A percentile compares a stretch with the other conserved stretches of the same genome.
phyloP scores from a whole-genome alignment of 2,113 vertebrate species.

The Chlorodrepanis virens region DNA sequence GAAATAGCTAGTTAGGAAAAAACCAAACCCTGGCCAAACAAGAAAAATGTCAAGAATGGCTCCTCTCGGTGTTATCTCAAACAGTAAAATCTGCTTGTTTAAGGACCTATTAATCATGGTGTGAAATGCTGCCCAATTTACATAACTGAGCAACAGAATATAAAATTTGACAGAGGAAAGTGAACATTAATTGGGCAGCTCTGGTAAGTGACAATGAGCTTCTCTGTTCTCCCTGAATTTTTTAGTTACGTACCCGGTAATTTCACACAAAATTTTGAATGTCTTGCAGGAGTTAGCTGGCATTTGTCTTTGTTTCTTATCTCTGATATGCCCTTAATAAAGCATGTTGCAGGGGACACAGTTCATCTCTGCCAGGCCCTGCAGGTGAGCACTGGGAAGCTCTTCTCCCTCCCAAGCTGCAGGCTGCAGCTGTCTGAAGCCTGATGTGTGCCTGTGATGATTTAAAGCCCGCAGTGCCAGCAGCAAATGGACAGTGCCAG shows the following conservation, averaged over 20 bases:
- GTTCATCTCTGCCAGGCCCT: neutral
- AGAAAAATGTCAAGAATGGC: neutral
- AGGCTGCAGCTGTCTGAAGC: neutral
- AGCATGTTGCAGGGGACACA: neutral
- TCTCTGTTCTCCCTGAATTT: neutral
- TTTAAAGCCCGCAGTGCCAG: neutral
- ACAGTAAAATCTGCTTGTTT: neutral
- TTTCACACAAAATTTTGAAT: neutral
- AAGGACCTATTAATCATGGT: neutral
- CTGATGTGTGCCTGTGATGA: neutral
- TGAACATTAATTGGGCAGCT: conserved; percentile 10
- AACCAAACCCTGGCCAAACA: neutral
- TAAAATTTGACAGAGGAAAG: conserved; percentile 5
- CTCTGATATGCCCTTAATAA: neutral
- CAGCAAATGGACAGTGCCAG: neutral
- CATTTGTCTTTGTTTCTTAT: neutral
- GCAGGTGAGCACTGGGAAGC: neutral
- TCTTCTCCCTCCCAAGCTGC: neutral
- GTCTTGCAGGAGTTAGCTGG: neutral
- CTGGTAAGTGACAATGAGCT: neutral
- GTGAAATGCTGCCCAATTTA: neutral
- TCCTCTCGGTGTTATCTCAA: neutral
- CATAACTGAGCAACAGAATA: neutral
- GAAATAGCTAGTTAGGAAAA: neutral
- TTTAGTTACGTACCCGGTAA: neutral